Conservation (phyloP, 2,888 invertebrate species). For the Andrena trimmerana region DNA sequence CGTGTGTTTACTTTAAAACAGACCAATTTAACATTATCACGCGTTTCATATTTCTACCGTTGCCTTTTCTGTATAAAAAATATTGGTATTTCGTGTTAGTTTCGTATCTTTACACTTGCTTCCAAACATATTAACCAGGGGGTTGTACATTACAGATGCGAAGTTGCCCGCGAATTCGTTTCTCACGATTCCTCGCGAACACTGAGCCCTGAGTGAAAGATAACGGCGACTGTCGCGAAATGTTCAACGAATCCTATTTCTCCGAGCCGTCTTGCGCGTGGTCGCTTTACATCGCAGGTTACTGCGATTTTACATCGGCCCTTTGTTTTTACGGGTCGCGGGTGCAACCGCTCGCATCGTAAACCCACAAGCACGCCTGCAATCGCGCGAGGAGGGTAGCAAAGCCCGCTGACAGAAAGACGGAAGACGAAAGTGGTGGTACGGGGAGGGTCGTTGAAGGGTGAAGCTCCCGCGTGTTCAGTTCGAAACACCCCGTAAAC, state of each 20-base stretch:
- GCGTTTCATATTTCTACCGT: too few relatives aligned
- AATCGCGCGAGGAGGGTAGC: conserved; percentile 16
- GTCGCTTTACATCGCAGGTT: conserved; percentile 32
- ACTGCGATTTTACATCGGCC: conserved; percentile 53
- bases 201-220: too few relatives aligned
- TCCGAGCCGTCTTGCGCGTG: neutral
- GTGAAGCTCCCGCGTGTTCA: conserved; percentile 15
- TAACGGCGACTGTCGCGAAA: too few relatives aligned
- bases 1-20: too few relatives aligned
- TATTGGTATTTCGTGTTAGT: too few relatives aligned
- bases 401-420: conserved; percentile 27
- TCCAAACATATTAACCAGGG: too few relatives aligned
- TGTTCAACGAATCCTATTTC: conserved; percentile 47
- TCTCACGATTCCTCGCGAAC: too few relatives aligned
- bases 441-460: neutral
- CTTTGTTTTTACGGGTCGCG: conserved; percentile 38
- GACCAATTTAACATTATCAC: too few relatives aligned
- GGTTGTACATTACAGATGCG: too few relatives aligned
- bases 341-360: conserved; percentile 74
- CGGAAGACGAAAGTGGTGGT: neutral
- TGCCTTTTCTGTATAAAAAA: too few relatives aligned
- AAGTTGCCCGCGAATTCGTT: too few relatives aligned
- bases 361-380: conserved; percentile 56
- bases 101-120: too few relatives aligned
- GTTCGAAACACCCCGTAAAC: conserved; percentile 66